These are phyloP conservation scores for Spilosoma lubricipeda DNA, from an alignment of 2,888 invertebrate species.

Conservation along the genomic window DNA sequence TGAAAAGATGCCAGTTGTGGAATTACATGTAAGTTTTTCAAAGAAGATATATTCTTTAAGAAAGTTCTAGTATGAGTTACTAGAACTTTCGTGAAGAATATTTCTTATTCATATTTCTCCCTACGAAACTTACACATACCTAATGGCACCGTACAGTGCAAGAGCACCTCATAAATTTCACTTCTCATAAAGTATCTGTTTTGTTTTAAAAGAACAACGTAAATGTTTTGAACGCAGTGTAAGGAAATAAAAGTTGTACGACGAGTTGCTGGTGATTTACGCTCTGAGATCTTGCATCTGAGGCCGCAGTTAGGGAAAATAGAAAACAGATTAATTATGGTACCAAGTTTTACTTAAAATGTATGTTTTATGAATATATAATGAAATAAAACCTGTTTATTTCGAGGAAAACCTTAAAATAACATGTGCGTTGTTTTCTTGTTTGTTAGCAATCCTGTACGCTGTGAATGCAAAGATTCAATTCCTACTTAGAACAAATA, in stretches of 20 bases:
- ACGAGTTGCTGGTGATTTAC: slow-evolving; percentile 35
- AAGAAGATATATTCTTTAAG: neutral
- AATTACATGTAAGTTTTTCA: neutral
- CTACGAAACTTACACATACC: neutral
- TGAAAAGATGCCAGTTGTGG: neutral
- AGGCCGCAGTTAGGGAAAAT: slow-evolving; percentile 18
- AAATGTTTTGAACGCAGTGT: slow-evolving; percentile 23
- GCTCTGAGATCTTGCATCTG: slow-evolving; percentile 33
- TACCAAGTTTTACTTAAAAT: neutral
- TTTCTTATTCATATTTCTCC: too few relatives aligned
- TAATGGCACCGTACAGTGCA: neutral
- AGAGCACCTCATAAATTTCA: slow-evolving; percentile 14
- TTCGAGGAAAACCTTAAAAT: too few relatives aligned
- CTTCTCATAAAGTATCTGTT: slow-evolving; percentile 19
- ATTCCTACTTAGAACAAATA: too few relatives aligned
- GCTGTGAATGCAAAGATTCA: too few relatives aligned
- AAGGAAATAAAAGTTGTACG: slow-evolving; percentile 30
- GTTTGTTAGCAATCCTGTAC: too few relatives aligned
- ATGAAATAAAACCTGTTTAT: neutral
- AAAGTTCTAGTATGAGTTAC: neutral
- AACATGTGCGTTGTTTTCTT: too few relatives aligned
- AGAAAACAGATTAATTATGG: slow-evolving; percentile 29
- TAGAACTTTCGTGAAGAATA: too few relatives aligned
- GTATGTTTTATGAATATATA: slow-evolving; percentile 5
- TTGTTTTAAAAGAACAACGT: slow-evolving; percentile 17